Evolutionary conservation across 2,888 invertebrate species (phyloP), one percentile per base, ranked within the genome.

Genomic region (Cryptus armator): DNA sequence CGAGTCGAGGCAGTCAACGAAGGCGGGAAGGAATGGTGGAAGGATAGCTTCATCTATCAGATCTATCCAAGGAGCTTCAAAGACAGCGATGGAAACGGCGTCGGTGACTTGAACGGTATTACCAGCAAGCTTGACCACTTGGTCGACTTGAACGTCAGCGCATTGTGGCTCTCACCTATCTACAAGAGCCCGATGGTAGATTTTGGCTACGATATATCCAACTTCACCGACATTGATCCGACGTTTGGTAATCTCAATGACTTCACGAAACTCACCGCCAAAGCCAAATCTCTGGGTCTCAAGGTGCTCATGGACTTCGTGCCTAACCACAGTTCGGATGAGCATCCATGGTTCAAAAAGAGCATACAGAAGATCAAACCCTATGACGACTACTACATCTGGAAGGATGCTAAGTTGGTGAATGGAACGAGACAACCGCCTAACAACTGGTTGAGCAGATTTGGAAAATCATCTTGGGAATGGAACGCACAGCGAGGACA

Each of bases 41-140:
- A 97, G 92, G 96, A 95, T 66, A 96, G 96, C 6, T 95, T 96
- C 14, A 95, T 98, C 78, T 98, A 98, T 94, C 97, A 98, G 94
- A 96, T 98, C 66, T 97, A 97, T 92, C 97, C 97, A 0, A 94
- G 97, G 70, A 97, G 98, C 0, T 98, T 98, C 94, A 96, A 96
- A 92, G 98, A 99, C 93, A 96, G 96, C 10, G 95, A 97, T 92
- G 96, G 96, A 0, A 97, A 93, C 32, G 89, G 89, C 9, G 88
- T 92, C 6, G 92, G 92, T 0, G 92, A 92, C 48, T 75, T 92
- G 19, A 90, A 90, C 10, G 94, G 94, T 2, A 94, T 94, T 10
- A 91, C 92, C 2, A 91, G 91, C 44, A 93, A 92, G 85, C 91
- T 96, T 7, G 94, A 95, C 3, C 96, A 96, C 88, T 91, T 97